Base-by-base conservation (phyloP, 2,113 vertebrate species). In the Microcebus tavaratra region DNA sequence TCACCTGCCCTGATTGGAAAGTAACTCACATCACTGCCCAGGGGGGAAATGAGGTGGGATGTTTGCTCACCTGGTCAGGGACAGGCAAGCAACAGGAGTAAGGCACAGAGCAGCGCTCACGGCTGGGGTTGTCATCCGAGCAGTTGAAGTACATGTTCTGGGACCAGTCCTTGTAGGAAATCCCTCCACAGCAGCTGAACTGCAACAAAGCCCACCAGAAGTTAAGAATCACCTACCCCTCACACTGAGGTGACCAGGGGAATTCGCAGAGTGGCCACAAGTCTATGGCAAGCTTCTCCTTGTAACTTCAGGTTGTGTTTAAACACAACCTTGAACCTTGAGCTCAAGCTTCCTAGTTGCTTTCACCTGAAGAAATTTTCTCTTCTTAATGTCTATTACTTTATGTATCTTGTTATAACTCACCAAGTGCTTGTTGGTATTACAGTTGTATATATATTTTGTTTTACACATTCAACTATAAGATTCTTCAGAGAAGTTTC, bases 101-200 rank as follows among this genome's bases (percentile, higher is more conserved):
- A 73, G 99, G 99, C n/a, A 99, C 99, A 5, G 99, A 99, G 93
- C 99, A 99, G 73, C 99, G 99, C 61, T 99, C 99, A 9, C 96
- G 96, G 98, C 99, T 99, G 53, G 98, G 99, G 96, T 99, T 99
- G 14, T 98, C 94, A 0, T 94, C 14, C 0, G 98, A 98, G 97
- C 99, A 99, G 98, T 99, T 99, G 98, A 99, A 99, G 95, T 99
- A 99, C 95, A 99, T 98, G 98, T 99, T 99, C 93, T 98, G 98
- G 85, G 99, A 99, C 99, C 99, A 99, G 98, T 99, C 99, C 10
- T 97, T 99, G 97, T 99, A 99, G 4, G 99, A 98, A 68, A 99
- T 90, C 0, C 98, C 99, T 0, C 99, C 99, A 92, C 99, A 99
- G 98, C 99, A 99, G 94, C 97, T 97, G 96, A 99, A 99, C 99